Percentiles rank a stretch among this genome's conserved stretches.
These are phyloP conservation scores for Chloroclystis v-ata DNA, from an alignment of 2,888 invertebrate species.

Conservation along the genomic window DNA sequence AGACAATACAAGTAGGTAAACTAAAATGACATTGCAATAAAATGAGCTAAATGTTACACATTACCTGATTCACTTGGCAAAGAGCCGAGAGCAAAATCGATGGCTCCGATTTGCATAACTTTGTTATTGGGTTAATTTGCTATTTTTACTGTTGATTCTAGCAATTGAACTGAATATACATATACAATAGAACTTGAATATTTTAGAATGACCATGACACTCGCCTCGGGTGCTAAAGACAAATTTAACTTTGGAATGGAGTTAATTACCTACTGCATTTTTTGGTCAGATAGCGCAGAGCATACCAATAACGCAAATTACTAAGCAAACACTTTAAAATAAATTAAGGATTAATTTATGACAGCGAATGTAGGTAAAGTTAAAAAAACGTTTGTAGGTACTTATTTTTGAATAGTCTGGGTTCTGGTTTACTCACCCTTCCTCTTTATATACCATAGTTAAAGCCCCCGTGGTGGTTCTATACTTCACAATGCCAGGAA, in stretches of 20 bases:
- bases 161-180: too few species aligned
- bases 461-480: constrained; percentile 86
- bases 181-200: constrained; percentile 1
- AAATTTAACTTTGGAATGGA: too few species aligned
- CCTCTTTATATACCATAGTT: constrained; percentile 86
- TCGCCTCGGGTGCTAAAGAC: too few species aligned
- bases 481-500: constrained; percentile 85
- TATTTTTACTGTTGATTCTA: not conserved
- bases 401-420: too few species aligned
- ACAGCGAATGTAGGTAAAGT: too few species aligned
- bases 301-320: too few species aligned
- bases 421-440: constrained; percentile 89
- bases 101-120: constrained; percentile 30
- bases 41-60: constrained; percentile 6
- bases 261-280: too few species aligned
- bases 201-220: not conserved
- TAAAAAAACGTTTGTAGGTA: too few species aligned
- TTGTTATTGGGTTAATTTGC: constrained; percentile 30
- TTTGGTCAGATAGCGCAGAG: too few species aligned
- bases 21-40: constrained; percentile 3
- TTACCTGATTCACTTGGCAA: constrained; percentile 36
- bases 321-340: too few species aligned
- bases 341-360: too few species aligned
- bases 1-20: not conserved
- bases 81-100: constrained; percentile 31